Evolutionary conservation across 2,113 vertebrate species (phyloP).

Genomic region (Cyphomyrus plagiostoma): DNA sequence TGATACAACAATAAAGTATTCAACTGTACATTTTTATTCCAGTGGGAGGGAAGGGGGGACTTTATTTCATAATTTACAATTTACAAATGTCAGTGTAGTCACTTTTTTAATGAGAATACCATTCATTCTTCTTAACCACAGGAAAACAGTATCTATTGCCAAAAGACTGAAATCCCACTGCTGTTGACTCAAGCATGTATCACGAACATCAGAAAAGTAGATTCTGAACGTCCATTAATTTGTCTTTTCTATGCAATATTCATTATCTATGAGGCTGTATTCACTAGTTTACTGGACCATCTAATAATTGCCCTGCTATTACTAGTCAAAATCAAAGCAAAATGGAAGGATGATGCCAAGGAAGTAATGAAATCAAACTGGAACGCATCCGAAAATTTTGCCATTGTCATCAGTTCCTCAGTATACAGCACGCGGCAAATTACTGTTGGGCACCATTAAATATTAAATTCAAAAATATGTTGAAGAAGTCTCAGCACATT

Average conservation of each 20-base stretch:
- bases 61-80: conserved; percentile 7
- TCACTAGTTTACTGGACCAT: conserved; percentile 52
- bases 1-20: background rate
- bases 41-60: background rate
- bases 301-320: conserved; percentile 49
- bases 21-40: background rate
- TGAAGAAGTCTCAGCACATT: background rate
- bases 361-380: conserved; percentile 23
- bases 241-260: conserved; percentile 43
- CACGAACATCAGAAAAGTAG: conserved; percentile 39
- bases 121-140: conserved; percentile 16
- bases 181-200: conserved; percentile 18
- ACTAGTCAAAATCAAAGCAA: conserved; percentile 50
- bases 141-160: background rate
- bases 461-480: background rate
- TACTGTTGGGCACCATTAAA: background rate
- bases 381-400: conserved; percentile 32
- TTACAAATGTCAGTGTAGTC: background rate
- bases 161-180: background rate
- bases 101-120: conserved; percentile 11
- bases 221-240: conserved; percentile 36
- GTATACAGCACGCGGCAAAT: background rate
- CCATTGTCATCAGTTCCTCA: background rate
- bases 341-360: conserved; percentile 41
- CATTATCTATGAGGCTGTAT: conserved; percentile 51